A percentile compares a stretch with the other conserved stretches of the same genome.
These are phyloP conservation scores for Ylistrum balloti DNA, from an alignment of 1,140 invertebrate genomes.

Conservation along the genomic window DNA sequence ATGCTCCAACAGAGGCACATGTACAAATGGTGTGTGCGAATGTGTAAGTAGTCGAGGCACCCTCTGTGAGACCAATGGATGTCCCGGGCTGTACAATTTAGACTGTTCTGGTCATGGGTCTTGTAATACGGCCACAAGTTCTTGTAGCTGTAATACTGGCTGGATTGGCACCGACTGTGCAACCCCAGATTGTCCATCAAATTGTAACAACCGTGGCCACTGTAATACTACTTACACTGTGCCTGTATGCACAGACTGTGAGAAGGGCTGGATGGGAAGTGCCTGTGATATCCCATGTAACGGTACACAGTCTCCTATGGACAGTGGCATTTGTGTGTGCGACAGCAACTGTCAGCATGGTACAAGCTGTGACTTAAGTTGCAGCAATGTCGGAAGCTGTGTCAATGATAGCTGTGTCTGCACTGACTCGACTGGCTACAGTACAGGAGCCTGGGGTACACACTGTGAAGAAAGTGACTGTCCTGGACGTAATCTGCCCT, in stretches of 20 bases:
- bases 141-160: conserved; percentile 65
- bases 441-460: conserved; percentile 64
- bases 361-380: conserved; percentile 59
- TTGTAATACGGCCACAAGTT: conserved; percentile 61
- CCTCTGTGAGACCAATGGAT: conserved; percentile 66
- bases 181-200: conserved; percentile 62
- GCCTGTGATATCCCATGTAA: conserved; percentile 66
- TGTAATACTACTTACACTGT: conserved; percentile 58
- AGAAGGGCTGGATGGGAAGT: conserved; percentile 68
- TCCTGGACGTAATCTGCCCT: conserved; percentile 60
- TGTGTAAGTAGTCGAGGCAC: conserved; percentile 69
- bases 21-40: conserved; percentile 63
- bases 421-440: conserved; percentile 46
- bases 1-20: conserved; percentile 66
- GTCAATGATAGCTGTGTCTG: conserved; percentile 62
- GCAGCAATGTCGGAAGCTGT: conserved; percentile 61
- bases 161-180: conserved; percentile 68
- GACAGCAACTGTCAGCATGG: conserved; percentile 64
- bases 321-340: conserved; percentile 68
- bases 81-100: conserved; percentile 64
- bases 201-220: conserved; percentile 68
- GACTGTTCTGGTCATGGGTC: conserved; percentile 66
- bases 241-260: conserved; percentile 67
- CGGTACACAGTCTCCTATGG: conserved; percentile 60
- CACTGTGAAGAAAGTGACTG: conserved; percentile 65